Base-by-base conservation (phyloP, 2,113 vertebrate genomes). In the Vulpes vulpes region DNA sequence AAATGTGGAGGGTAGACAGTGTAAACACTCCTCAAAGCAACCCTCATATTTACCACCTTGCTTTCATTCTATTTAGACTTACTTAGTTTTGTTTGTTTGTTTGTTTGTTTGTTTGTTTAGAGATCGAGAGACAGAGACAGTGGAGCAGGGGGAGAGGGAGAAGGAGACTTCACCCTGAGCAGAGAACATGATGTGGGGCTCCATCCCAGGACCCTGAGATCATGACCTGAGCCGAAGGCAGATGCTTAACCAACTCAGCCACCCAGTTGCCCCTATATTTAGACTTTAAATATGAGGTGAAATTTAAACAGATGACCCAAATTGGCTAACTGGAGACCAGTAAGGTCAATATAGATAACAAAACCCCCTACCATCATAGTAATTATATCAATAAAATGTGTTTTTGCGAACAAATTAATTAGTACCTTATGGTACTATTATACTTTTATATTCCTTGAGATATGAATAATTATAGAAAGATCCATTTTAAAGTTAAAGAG, bases 41-140 rank as follows among this genome's bases (percentile, higher is more conserved):
- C 3, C 2, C 17, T 25, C 17, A 25, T 22, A 30, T 3, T 0
- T 0, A 43, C 4, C 20, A 84, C 2, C 3, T 51, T 23, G 9
- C 51, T 65, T 2, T 85, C 65, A 55, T 43, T 43, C 6, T 43
- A 43, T 43, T 43, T 43, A 43, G 43, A 43, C 43, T 43, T 43
- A 43, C 43, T 43, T 43, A 43, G 6, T 43, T 43, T 43, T 1
- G 6, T 43, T 43, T 43, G 43, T 43, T 43, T 43, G 43, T 8
- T 43, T 43, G 43, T 43, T 43, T 43, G 43, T 43, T 43, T 43
- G 43, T 43, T 43, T 43, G 7, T 43, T 43, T 43, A 43, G 43
- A 43, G 6, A 43, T 1, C 5, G 5, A 43, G 43, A 43, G 43
- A 43, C 43, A 43, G 43, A 43, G 43, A 43, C 43, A 43, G 43